Evolutionary conservation across 2,113 vertebrate genomes (phyloP).

Genomic region (Petrocephalus zakoni): DNA sequence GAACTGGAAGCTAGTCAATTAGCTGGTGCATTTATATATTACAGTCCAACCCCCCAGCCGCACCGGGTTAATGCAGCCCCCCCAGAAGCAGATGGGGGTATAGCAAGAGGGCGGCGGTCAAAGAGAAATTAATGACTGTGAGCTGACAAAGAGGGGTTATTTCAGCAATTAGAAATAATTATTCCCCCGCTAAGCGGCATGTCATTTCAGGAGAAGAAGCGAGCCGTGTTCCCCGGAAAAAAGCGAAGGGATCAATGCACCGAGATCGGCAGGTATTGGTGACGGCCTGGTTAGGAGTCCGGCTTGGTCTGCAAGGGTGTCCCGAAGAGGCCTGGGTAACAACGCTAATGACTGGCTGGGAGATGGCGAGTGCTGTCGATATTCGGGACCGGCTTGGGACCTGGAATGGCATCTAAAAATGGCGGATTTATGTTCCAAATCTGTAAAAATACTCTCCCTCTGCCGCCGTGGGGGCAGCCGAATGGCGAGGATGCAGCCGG

Average conservation of each 20-base stretch:
- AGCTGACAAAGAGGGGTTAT: constrained; percentile 3
- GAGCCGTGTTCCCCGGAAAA: neutral
- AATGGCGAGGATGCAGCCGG: neutral
- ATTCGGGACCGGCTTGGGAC: neutral
- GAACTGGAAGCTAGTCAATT: neutral
- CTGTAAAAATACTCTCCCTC: neutral
- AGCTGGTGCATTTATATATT: neutral
- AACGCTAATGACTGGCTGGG: neutral
- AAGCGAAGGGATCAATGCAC: neutral
- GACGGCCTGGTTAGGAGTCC: neutral
- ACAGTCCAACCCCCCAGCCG: neutral
- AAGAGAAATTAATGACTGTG: neutral
- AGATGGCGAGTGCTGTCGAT: neutral
- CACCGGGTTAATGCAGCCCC: neutral
- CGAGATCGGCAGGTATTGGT: neutral
- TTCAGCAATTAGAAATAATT: constrained; percentile 17
- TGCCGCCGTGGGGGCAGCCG: neutral
- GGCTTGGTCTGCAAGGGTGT: neutral
- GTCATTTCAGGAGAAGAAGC: neutral
- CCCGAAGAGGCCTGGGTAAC: neutral
- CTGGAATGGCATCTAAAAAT: neutral
- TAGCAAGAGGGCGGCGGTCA: neutral
- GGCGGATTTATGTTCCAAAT: neutral
- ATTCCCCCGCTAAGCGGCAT: neutral
- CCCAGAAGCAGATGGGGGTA: neutral